Base-by-base conservation (phyloP, 2,113 vertebrate species). In the Eurypyga helias region DNA sequence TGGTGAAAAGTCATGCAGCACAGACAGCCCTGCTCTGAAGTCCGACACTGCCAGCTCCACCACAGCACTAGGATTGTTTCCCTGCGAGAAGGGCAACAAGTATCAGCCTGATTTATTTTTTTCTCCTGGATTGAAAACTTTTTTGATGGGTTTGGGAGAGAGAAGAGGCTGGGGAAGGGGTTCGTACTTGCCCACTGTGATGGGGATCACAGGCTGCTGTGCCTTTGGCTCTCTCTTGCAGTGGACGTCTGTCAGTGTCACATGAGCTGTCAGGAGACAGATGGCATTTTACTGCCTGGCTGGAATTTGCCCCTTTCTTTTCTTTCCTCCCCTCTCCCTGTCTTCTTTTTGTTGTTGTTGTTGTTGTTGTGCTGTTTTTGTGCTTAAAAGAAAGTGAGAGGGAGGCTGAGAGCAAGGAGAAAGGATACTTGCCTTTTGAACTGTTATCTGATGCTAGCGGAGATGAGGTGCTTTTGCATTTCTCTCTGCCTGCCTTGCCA, bases 231-330 rank as follows among this genome's bases (percentile, higher is more conserved):
- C 36, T 1, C 10, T 14, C 86, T 94, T 15, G 11, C 89, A 71
- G 31, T 29, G 82, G 87, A 87, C 12, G 94, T 91, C 96, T 97
- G 96, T 96, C 93, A 58, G 49, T 78, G 95, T 93, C 96, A 95
- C 72, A 87, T 33, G 91, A 96, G 77, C 94, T 17, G 1, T 55
- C 65, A 20, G 91, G 87, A 85, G 91, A 96, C 97, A 97, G 97
- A 97, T 97, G 97, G 97, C 96, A 96, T 96, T 97, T 97, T 96
- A 96, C 83, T 97, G 97, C 95, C 94, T 94, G 81, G 69, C 92
- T 96, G 90, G 84, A 96, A 96, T 91, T 82, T 13, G 0, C 64
- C 61, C 64, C 41, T 92, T 92, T 83, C 51, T 72, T 94, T 91
- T 61, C 46, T 75, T 52, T 45, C 13, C 34, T 57, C 10, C 10